Percentiles rank a stretch among this genome's conserved stretches.
phyloP scores from a whole-genome alignment of 2,797 vertebrate genomes.

The Netta rufina region DNA sequence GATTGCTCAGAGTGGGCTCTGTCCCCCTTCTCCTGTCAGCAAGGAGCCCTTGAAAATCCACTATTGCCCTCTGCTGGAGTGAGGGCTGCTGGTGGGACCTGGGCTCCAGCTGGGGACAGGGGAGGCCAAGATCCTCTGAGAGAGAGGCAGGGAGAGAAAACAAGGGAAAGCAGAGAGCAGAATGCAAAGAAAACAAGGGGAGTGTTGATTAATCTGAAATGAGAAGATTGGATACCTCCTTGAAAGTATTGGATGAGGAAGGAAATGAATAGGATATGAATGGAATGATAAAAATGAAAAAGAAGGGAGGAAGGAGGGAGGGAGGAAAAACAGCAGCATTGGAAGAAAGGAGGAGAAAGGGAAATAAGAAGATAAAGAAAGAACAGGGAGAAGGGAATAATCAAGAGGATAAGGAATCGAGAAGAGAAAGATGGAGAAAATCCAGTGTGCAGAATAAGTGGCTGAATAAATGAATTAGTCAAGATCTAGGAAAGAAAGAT shows the following conservation, averaged over 20 bases:
- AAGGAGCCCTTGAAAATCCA: not conserved
- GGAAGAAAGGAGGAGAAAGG: not conserved
- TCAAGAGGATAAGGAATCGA: not conserved
- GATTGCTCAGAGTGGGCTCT: not conserved
- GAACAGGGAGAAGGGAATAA: not conserved
- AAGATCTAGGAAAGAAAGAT: not conserved
- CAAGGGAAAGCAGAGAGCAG: not conserved
- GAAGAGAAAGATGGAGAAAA: not conserved
- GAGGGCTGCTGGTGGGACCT: not conserved
- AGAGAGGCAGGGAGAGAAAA: not conserved
- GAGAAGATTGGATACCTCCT: fast-evolving
- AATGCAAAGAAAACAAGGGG: not conserved
- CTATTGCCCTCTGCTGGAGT: constrained; percentile 64
- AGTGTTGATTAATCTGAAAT: fast-evolving
- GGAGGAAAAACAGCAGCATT: not conserved
- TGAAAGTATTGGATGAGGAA: not conserved
- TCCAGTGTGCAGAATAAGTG: not conserved
- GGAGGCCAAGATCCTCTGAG: not conserved
- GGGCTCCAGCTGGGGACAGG: fast-evolving
- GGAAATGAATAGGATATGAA: not conserved
- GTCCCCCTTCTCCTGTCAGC: not conserved
- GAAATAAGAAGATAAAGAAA: not conserved
- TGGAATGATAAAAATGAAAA: not conserved
- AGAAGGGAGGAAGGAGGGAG: not conserved
- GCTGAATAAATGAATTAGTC: not conserved